These are phyloP conservation scores for Schizotus pectinicornis DNA, from an alignment of 2,888 invertebrate species.

Conservation along the genomic window DNA sequence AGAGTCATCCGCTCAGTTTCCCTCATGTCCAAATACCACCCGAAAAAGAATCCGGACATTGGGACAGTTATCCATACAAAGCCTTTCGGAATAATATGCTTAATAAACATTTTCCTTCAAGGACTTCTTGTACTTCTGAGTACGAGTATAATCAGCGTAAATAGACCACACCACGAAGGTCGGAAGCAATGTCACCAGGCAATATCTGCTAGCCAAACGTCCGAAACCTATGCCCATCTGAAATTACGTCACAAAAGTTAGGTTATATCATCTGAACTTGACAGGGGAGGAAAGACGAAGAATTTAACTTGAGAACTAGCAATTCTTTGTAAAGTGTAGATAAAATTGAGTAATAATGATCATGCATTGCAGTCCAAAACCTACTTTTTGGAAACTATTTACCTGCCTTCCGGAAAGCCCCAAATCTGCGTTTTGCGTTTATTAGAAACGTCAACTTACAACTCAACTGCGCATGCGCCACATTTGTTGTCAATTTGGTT, in stretches of 20 bases:
- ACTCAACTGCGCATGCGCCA: no score
- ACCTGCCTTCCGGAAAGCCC: not conserved
- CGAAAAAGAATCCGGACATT: constrained; percentile 64
- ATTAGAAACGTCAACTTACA: no score
- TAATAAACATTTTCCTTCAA: constrained; percentile 63
- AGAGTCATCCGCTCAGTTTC: constrained; percentile 75
- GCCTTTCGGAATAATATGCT: constrained; percentile 60
- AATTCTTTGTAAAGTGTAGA: not conserved
- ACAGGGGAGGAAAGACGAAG: not conserved
- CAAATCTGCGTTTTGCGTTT: no score
- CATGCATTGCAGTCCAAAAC: not conserved
- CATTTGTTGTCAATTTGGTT: no score
- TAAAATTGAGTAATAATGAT: not conserved
- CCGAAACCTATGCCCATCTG: constrained; percentile 62
- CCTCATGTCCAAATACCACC: constrained; percentile 69
- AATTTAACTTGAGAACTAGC: not conserved
- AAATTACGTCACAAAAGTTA: constrained; percentile 49
- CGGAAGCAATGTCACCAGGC: constrained; percentile 73
- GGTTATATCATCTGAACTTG: constrained; percentile 14
- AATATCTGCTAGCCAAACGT: constrained; percentile 66
- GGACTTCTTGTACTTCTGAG: constrained; percentile 71
- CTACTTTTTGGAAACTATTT: not conserved
- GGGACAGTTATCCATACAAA: constrained; percentile 62
- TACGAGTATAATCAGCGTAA: constrained; percentile 75
- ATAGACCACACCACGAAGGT: constrained; percentile 65